Evolutionary conservation across 1,140 invertebrate species (phyloP).

Genomic region (Trichonephila clavipes): DNA sequence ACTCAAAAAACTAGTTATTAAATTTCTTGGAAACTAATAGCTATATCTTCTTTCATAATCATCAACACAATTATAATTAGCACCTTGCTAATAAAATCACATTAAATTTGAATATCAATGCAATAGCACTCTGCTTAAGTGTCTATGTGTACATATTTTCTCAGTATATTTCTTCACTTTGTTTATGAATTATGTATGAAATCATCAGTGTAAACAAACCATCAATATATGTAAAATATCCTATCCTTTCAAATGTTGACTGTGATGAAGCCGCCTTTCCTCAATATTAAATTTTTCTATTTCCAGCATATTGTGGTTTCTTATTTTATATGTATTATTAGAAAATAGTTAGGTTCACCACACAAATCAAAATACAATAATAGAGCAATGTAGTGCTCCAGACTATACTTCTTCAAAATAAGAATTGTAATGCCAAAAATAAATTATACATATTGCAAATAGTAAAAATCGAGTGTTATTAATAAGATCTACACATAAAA

Average conservation of each 20-base stretch:
- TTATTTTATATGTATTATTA: too few species aligned
- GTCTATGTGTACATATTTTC: conserved; percentile 37
- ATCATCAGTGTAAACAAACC: conserved; percentile 56
- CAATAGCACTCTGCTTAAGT: background rate
- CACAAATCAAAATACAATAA: too few species aligned
- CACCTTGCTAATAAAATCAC: background rate
- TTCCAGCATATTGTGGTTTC: conserved; percentile 16
- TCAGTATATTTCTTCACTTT: conserved; percentile 5
- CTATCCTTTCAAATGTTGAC: conserved; percentile 72
- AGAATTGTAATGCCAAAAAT: too few species aligned
- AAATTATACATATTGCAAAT: too few species aligned
- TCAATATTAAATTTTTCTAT: conserved; percentile 74
- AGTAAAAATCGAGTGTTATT: too few species aligned
- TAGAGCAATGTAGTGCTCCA: too few species aligned
- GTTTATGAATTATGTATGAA: conserved; percentile 1
- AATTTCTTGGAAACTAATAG: background rate
- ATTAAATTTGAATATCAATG: background rate
- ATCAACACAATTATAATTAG: background rate
- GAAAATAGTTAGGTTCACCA: too few species aligned
- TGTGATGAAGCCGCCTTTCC: conserved; percentile 73
- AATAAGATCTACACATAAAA: too few species aligned
- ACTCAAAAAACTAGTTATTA: too few species aligned
- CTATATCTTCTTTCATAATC: background rate
- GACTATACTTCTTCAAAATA: too few species aligned
- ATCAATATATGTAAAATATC: conserved; percentile 13